These are phyloP conservation scores for Atethmia centrago DNA, from an alignment of 2,888 invertebrate genomes.

Conservation along the genomic window DNA sequence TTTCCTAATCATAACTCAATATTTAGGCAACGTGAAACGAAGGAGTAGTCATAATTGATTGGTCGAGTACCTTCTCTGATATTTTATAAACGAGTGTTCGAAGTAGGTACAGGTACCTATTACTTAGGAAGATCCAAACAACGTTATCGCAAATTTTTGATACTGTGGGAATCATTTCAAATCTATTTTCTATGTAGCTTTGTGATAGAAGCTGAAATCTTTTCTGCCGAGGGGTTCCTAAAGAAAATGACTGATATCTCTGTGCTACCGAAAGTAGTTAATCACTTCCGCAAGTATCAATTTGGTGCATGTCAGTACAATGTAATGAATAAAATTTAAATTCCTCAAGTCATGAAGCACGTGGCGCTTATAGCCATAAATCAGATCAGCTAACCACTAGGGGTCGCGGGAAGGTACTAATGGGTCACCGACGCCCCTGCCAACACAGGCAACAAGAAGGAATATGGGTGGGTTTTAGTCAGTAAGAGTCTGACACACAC, in stretches of 20 bases:
- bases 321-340: constrained; percentile 23
- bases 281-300: constrained; percentile 9
- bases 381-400: constrained; percentile 32
- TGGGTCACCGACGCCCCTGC: too few species aligned
- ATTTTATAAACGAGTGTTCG: background rate
- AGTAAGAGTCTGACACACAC: too few species aligned
- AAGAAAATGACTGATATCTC: background rate
- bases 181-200: background rate
- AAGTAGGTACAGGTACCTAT: too few species aligned
- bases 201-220: background rate
- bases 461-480: too few species aligned
- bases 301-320: background rate
- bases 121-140: background rate
- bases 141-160: background rate
- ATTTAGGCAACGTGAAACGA: background rate
- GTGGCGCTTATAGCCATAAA: constrained; percentile 44
- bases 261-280: background rate
- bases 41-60: background rate
- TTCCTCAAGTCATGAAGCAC: constrained; percentile 1
- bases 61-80: background rate
- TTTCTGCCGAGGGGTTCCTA: too few species aligned
- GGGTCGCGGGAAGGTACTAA: too few species aligned
- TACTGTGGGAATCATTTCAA: background rate
- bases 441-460: too few species aligned
- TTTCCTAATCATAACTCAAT: background rate